These are phyloP conservation scores for Eurytoma adleriae DNA, from an alignment of 2,888 invertebrate genomes.

Conservation along the genomic window DNA sequence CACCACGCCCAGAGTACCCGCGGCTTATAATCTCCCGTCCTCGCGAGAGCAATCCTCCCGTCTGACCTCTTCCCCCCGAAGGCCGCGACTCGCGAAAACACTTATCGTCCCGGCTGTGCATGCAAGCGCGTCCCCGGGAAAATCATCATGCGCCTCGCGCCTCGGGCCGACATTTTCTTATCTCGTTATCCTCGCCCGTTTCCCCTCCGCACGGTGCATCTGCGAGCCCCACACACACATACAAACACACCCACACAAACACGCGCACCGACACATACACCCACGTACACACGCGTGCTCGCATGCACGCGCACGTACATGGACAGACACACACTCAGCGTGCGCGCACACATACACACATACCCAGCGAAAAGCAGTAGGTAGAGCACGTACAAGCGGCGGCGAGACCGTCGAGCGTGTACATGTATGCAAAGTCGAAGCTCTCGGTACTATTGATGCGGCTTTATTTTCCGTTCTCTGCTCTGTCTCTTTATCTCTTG, in stretches of 20 bases:
- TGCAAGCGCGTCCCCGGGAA: no score
- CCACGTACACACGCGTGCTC: neutral
- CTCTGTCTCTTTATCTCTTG: no score
- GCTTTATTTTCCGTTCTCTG: neutral
- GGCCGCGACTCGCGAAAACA: no score
- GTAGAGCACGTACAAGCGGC: neutral
- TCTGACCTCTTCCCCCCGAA: no score
- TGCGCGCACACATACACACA: neutral
- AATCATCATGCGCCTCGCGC: neutral
- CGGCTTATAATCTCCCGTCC: no score
- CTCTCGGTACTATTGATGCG: neutral
- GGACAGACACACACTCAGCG: neutral
- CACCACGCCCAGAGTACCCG: no score
- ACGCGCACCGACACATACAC: neutral
- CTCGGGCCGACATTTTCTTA: neutral
- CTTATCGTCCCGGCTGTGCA: no score
- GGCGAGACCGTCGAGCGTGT: neutral
- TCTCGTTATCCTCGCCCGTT: conserved; percentile 2
- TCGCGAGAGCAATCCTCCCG: no score
- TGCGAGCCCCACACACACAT: neutral
- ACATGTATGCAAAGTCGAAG: conserved; percentile 2
- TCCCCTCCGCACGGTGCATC: conserved; percentile 4
- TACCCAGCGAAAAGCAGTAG: neutral
- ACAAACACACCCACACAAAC: neutral
- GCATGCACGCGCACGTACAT: neutral